Evolutionary conservation across 1,140 invertebrate genomes (phyloP).

Genomic region (Philaenus spumarius): DNA sequence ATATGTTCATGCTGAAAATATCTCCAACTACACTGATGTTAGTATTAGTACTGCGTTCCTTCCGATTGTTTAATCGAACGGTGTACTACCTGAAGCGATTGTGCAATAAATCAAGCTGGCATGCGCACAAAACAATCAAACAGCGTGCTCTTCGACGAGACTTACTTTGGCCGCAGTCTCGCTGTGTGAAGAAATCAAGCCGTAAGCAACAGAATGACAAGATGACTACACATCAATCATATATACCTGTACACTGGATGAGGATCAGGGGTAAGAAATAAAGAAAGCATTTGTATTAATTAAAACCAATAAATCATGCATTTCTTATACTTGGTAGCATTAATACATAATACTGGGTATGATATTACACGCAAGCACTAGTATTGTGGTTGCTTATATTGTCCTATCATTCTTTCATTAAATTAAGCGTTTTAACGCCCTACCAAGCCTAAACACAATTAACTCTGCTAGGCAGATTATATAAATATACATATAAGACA

Average conservation of each 20-base stretch:
- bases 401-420: not conserved
- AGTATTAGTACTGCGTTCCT: conserved; percentile 2
- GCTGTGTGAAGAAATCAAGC: conserved; percentile 20
- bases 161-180: conserved; percentile 19
- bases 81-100: conserved; percentile 7
- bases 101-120: conserved; percentile 17
- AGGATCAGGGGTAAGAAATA: conserved; percentile 21
- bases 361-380: conserved; percentile 25
- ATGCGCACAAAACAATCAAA: conserved; percentile 17
- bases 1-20: too few relatives aligned
- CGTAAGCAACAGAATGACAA: conserved; percentile 23
- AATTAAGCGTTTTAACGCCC: conserved; percentile 19
- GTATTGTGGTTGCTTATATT: too few relatives aligned
- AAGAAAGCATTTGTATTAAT: conserved; percentile 30
- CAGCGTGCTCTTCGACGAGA: conserved; percentile 20
- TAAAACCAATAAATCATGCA: conserved; percentile 31
- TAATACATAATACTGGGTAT: conserved; percentile 31
- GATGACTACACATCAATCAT: conserved; percentile 21
- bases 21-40: too few relatives aligned
- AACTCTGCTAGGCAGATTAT: conserved; percentile 19
- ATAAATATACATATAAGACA: conserved; percentile 18
- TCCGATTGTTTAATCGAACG: not conserved
- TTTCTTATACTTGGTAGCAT: conserved; percentile 30
- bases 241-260: conserved; percentile 19
- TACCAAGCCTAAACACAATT: conserved; percentile 1